Base-by-base conservation (phyloP, 2,888 invertebrate species). In the Melitaea athalia region DNA sequence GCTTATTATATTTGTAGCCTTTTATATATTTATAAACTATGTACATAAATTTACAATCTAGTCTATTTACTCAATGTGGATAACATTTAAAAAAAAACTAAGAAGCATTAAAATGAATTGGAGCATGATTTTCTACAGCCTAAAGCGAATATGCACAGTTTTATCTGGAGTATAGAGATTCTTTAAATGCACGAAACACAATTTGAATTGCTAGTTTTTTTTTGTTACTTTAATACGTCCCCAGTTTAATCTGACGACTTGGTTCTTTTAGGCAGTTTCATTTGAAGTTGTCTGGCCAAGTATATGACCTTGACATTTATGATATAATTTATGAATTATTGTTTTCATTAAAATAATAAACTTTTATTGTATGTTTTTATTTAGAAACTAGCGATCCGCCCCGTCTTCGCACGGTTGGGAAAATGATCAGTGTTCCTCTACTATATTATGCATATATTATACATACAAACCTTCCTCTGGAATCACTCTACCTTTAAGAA, bases 41-140 rank as follows among this genome's bases (percentile, higher is more conserved):
- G 14, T 45, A 45, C 45, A 7, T 14, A 49, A 14, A 49, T 49
- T 49, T n/a, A 14, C 14, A n/a, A 49, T 49, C n/a, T 11, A 45
- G 45, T 49, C 47, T n/a, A 15, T 5, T 42, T 42, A 11, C 38
- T 57, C 7, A 57, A 38, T 57, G 57, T 38, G 15, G 15, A 4
- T 57, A 57, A 42, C 10, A 55, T 33, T 5, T 33, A 55, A 55
- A 55, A 42, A 42, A 15, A 67, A 43, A 42, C 43, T 15, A 64
- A 64, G 59, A 64, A 14, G 14, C 57, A 53, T 59, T 53, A 43
- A 69, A 52, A 64, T 66, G 67, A 69, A 69, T 69, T 47, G 64
- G 64, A 59, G 71, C 64, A 63, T 71, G 65, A 71, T 69, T 71
- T 71, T 69, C 60, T 69, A 64, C 49, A 67, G 64, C 31, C 52